Evolutionary conservation across 2,797 vertebrate species (phyloP).

Genomic region (Pantherophis vulpinus): DNA sequence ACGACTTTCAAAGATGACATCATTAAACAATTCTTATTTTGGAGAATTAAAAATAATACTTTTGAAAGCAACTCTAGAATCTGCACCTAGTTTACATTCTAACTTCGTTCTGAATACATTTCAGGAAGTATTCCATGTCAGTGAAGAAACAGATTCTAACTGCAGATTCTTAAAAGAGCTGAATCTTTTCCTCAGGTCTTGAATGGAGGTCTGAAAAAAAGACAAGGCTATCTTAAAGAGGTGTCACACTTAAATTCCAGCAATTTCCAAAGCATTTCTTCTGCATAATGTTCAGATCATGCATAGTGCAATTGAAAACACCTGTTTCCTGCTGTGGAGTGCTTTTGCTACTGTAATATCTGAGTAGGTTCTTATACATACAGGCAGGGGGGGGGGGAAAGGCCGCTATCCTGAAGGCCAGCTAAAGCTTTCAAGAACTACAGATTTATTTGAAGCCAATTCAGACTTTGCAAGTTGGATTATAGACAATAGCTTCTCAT

Average conservation of each 20-base stretch:
- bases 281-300: neutral
- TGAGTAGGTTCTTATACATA: neutral
- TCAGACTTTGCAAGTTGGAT: neutral
- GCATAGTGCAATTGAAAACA: neutral
- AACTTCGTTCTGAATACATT: neutral
- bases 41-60: neutral
- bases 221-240: neutral
- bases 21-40: neutral
- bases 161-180: neutral
- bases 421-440: neutral
- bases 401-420: neutral
- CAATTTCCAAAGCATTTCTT: neutral
- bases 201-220: neutral
- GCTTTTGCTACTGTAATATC: neutral
- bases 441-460: conserved; percentile 1
- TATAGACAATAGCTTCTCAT: conserved; percentile 10
- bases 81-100: neutral
- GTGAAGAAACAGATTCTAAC: neutral
- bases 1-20: neutral
- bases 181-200: neutral
- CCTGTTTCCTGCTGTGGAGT: neutral
- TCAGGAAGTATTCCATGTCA: neutral
- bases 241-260: neutral
- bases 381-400: neutral
- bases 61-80: neutral